Base-by-base conservation (phyloP, 2,113 vertebrate species). In the Pedetes capensis region DNA sequence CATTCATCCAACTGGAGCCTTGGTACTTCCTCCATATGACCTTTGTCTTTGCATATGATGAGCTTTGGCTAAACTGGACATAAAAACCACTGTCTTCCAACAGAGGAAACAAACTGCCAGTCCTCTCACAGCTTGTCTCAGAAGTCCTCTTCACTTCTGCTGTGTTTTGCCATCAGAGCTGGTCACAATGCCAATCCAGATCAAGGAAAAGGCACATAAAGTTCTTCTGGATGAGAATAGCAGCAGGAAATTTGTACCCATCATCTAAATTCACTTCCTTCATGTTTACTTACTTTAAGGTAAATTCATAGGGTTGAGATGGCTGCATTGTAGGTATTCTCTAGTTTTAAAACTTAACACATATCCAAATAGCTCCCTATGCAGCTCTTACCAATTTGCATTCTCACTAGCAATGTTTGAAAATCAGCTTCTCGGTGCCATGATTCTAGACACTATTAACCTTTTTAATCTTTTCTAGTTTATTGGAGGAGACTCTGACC, bases 381-480 rank as follows among this genome's bases (percentile, higher is more conserved):
- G 76, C 59, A 14, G 22, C 18, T 72, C 23, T 53, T 66, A 1
- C 16, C 25, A 66, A 47, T 92, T 79, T 83, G 44, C n/a, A 8
- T 88, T 68, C 59, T 59, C 66, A 89, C 74, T 49, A 80, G 68
- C 27, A 53, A 4, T 22, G 23, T 66, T 66, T 76, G 61, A n/a
- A 95, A 44, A 83, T 66, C 85, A 74, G 3, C 42, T 75, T 87
- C 90, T 63, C 69, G 78, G 49, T 10, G 32, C 44, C 47, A 80
- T 93, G 68, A 69, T 80, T 87, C 75, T 82, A 47, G 75, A 14
- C 87, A 57, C 27, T 53, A 74, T 61, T 25, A 17, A 16, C 49
- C 18, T 74, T 93, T 95, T 74, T 68, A 63, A 53, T 95, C 59
- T 84, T 76, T 69, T 81, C 63, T 22, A 57, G 27, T 91, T 94